Base-by-base conservation (phyloP, 1,140 invertebrate genomes). In the Drosophila santomea region DNA sequence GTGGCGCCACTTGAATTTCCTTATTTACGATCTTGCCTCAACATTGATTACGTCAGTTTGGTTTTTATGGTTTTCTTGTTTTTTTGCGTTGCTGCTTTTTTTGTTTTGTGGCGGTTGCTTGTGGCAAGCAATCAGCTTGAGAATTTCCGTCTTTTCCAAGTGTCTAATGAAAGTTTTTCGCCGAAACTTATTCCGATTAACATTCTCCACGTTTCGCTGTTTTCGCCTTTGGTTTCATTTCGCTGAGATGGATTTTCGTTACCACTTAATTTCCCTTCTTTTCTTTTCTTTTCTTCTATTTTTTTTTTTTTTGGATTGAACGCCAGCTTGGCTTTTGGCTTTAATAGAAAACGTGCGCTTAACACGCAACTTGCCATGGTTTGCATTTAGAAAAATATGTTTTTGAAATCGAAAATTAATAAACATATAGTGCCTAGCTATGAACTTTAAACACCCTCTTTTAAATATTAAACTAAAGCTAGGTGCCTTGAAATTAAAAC, bases 311-410 rank as follows among this genome's bases (percentile, higher is more conserved):
- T 38, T 28, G 14, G 15, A 23, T 45, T 12, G 41, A 25, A 35
- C 20, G 51, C 68, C 68, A 51, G 58, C 38, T 68, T 68, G 47
- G 50, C n/a, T 48, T 45, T 52, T 73, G 48, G 35, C 43, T 39
- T 52, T 80, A 62, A 73, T 68, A 52, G 74, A 43, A 84, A 89
- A 84, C 77, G 89, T 80, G 69, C 80, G 69, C 84, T 84, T 54
- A 58, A 60, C 84, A 89, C 84, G 80, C 84, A 83, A 75, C 63
- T 45, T 62, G 55, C 35, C 45, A 55, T 62, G 52, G 39, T 32
- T 44, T 66, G 66, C 64, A 68, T 35, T 11, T 8, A n/a, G 61
- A 74, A 71, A 58, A 52, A 56, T 11, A 11, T 15, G n/a, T 32
- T 15, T 32, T n/a, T 10, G 1, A 50, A 10, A 50, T 15, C 14